Percentiles rank a stretch among this genome's conserved stretches.
Evolutionary conservation across 2,797 vertebrate genomes (phyloP).

Genomic region (Scyliorhinus canicula): DNA sequence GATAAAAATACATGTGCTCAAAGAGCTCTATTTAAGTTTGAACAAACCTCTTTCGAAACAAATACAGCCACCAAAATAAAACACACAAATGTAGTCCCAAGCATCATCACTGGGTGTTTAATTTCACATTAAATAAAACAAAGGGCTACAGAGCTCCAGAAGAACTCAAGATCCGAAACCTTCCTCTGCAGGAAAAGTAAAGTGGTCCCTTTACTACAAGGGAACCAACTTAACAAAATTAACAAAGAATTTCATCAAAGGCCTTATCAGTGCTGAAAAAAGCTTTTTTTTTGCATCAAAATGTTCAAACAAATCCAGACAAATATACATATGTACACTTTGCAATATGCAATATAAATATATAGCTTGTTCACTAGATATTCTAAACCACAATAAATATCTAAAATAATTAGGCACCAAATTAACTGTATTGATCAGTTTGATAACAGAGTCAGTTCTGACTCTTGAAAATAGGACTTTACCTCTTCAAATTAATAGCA

Average conservation of each 20-base stretch:
- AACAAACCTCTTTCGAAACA: background rate
- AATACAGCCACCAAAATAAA: background rate
- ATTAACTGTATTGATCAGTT: constrained; percentile 51
- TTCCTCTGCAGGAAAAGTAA: background rate
- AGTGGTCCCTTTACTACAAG: background rate
- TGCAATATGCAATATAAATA: constrained; percentile 38
- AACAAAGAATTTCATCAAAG: constrained; percentile 35
- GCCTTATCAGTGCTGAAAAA: constrained; percentile 23
- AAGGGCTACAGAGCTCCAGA: constrained; percentile 8
- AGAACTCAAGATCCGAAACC: background rate
- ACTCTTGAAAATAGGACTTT: constrained; percentile 24
- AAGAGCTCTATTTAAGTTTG: background rate
- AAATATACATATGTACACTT: constrained; percentile 38
- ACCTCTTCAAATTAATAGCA: constrained; percentile 34
- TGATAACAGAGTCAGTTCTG: constrained; percentile 29
- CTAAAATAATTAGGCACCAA: constrained; percentile 62
- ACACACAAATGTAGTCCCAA: background rate
- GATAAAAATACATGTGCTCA: background rate
- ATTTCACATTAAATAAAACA: constrained; percentile 16
- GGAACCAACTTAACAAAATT: constrained; percentile 30
- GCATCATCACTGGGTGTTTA: constrained; percentile 17
- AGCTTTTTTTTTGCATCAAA: constrained; percentile 28
- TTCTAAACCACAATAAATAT: constrained; percentile 64
- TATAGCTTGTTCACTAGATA: constrained; percentile 29
- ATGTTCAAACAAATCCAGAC: constrained; percentile 36